phyloP scores from a whole-genome alignment of 2,113 vertebrate species.

The Tetrao urogallus region DNA sequence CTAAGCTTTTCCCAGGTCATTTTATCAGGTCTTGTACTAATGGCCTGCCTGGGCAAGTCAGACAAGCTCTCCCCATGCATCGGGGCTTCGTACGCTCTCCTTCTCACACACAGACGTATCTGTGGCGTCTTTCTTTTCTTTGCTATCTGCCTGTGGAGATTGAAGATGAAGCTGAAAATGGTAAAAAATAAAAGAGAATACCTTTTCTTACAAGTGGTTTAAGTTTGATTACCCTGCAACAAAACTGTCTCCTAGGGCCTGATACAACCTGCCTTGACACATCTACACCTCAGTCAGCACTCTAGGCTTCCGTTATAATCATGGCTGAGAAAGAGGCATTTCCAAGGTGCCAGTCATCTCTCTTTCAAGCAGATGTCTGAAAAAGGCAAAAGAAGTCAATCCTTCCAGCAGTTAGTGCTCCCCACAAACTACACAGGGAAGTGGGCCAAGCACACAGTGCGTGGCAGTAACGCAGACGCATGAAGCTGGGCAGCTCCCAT shows the following conservation, averaged over 20 bases:
- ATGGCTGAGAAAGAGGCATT: background rate
- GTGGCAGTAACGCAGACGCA: background rate
- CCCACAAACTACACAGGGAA: background rate
- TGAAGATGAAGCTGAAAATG: background rate
- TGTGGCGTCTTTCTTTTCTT: background rate
- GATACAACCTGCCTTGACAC: background rate
- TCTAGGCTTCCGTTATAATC: background rate
- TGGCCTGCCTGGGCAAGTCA: background rate
- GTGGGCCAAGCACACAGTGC: background rate
- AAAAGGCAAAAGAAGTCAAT: background rate
- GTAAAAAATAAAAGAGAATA: background rate
- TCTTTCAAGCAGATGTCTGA: background rate
- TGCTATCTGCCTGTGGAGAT: background rate
- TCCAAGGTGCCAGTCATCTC: background rate
- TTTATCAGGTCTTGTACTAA: background rate
- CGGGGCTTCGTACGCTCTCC: fast-evolving
- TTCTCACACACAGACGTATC: background rate
- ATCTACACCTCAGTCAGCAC: background rate
- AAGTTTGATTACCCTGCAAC: background rate
- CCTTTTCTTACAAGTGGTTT: background rate
- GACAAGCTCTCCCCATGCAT: fast-evolving
- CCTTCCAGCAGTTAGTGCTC: background rate
- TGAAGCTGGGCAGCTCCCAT: background rate
- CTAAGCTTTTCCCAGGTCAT: background rate
- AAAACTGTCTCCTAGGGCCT: background rate